phyloP scores from a whole-genome alignment of 1,140 invertebrate species.

The Drosophila pseudoananassae region DNA sequence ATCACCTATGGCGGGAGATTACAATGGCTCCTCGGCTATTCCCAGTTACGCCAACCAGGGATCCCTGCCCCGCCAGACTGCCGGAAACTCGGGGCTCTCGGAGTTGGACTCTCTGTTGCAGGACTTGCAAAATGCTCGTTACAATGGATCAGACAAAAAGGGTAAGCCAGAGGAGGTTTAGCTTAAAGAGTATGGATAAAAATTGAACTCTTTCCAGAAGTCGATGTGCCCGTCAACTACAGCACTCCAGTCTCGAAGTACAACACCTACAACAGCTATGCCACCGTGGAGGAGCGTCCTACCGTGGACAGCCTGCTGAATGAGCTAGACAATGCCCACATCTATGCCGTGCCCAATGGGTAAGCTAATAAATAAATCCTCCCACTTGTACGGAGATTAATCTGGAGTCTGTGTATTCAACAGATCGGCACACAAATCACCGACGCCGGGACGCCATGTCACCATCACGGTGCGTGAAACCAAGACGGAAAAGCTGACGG shows the following conservation, averaged over 20 bases:
- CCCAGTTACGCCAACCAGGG: constrained; percentile 71
- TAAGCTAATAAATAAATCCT: constrained; percentile 83
- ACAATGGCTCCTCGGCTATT: constrained; percentile 57
- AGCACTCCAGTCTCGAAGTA: constrained; percentile 75
- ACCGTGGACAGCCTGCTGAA: constrained; percentile 95
- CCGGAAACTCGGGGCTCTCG: constrained; percentile 88
- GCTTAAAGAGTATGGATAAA: not conserved
- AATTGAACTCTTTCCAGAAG: constrained; percentile 30
- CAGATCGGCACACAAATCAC: constrained; percentile 74
- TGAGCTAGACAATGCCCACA: constrained; percentile 88
- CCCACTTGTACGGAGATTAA: not conserved
- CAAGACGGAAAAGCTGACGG: constrained; percentile 87
- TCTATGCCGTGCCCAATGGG: constrained; percentile 90
- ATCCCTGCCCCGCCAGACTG: constrained; percentile 62
- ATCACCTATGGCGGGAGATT: constrained; percentile 61
- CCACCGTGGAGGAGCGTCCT: constrained; percentile 86
- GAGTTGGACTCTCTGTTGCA: constrained; percentile 96
- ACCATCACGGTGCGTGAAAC: constrained; percentile 88
- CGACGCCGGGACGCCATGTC: constrained; percentile 87
- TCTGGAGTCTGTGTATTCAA: not conserved
- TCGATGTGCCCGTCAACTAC: constrained; percentile 75
- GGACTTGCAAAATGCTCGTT: constrained; percentile 94
- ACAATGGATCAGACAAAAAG: constrained; percentile 85
- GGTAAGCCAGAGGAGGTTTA: constrained; percentile 23
- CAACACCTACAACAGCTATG: constrained; percentile 76